A percentile compares a stretch with the other conserved stretches of the same genome.
Conservation (phyloP, 2,888 invertebrate genomes). For the Coleophora flavipennella region DNA sequence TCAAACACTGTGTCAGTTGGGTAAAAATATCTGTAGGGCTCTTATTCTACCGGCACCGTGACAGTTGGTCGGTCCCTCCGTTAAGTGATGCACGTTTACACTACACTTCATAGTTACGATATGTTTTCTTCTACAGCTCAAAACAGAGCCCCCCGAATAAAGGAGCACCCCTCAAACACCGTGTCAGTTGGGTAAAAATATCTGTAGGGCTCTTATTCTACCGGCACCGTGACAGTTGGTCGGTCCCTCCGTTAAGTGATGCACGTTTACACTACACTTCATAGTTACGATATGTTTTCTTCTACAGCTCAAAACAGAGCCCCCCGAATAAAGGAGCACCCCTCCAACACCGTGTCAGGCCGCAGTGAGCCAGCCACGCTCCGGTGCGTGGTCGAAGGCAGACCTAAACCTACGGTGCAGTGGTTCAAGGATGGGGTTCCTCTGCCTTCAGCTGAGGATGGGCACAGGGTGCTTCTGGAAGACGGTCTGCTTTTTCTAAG, state of each 20-base stretch:
- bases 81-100: no score
- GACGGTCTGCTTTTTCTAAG: conserved; percentile 95
- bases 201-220: no score
- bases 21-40: no score
- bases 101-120: no score
- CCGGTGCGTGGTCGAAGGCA: conserved; percentile 97
- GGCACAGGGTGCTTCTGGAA: conserved; percentile 91
- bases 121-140: conserved; percentile 73
- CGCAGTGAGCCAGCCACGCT: conserved; percentile 97
- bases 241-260: no score
- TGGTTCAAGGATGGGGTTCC: conserved; percentile 95
- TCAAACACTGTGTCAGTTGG: no score
- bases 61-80: no score
- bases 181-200: no score
- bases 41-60: no score
- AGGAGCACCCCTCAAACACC: conserved; percentile 97
- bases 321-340: conserved; percentile 97
- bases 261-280: no score
- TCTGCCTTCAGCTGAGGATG: conserved; percentile 85
- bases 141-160: conserved; percentile 93
- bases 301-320: conserved; percentile 85
- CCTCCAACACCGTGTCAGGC: conserved; percentile 95
- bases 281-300: conserved; percentile 1
- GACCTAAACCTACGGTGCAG: conserved; percentile 90
- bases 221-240: no score